Evolutionary conservation across 2,797 vertebrate species (phyloP).

Genomic region (Pachyuromys duprasi): DNA sequence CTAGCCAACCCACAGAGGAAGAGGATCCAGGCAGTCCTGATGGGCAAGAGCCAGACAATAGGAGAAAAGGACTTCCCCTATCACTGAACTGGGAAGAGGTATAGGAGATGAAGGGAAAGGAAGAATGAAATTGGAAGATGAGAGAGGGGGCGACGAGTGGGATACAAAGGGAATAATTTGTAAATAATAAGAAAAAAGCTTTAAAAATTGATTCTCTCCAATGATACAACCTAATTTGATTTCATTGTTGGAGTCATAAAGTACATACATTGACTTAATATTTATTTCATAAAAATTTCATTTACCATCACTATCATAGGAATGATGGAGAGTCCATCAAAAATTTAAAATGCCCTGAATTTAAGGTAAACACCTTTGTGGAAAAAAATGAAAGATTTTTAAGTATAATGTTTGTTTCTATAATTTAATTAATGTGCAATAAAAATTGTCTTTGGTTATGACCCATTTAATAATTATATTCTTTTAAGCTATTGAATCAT

Average conservation of each 20-base stretch:
- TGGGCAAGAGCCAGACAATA: too few relatives aligned
- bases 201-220: background rate
- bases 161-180: too few relatives aligned
- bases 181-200: too few relatives aligned
- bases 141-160: too few relatives aligned
- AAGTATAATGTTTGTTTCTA: slow-evolving; percentile 63
- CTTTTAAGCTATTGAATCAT: slow-evolving; percentile 64
- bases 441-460: slow-evolving; percentile 29
- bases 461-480: slow-evolving; percentile 56
- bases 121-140: too few relatives aligned
- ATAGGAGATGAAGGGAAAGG: too few relatives aligned
- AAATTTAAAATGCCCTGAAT: slow-evolving; percentile 56
- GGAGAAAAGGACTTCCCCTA: too few relatives aligned
- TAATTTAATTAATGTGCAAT: slow-evolving; percentile 51
- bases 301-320: slow-evolving; percentile 31
- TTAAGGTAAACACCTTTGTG: slow-evolving; percentile 50
- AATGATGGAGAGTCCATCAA: slow-evolving; percentile 44
- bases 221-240: background rate
- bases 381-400: slow-evolving; percentile 41
- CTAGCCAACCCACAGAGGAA: too few relatives aligned
- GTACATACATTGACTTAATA: background rate
- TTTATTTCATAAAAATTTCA: slow-evolving; percentile 58
- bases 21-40: too few relatives aligned
- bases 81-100: too few relatives aligned
- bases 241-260: slow-evolving; percentile 41